Conservation (phyloP, 2,888 invertebrate genomes). For the Glaucopsyche alexis region DNA sequence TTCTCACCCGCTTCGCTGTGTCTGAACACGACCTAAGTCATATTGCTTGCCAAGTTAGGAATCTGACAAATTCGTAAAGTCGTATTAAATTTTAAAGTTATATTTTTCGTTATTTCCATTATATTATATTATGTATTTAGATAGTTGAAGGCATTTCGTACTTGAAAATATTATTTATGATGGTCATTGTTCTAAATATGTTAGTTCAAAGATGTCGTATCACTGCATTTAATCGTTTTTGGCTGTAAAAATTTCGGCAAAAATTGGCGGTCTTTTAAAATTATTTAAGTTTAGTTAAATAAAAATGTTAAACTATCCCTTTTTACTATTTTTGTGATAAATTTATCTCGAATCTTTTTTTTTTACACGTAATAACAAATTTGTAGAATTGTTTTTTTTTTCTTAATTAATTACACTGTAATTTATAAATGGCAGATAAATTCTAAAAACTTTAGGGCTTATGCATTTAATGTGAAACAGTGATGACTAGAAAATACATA, state of each 20-base stretch:
- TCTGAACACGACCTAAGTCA: not conserved
- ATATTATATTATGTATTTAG: not conserved
- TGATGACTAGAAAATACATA: constrained; percentile 77
- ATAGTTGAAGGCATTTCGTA: constrained; percentile 11
- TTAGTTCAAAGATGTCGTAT: constrained; percentile 22
- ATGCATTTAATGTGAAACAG: constrained; percentile 42
- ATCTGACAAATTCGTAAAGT: not conserved
- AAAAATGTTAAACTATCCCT: not conserved
- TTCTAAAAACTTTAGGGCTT: not conserved
- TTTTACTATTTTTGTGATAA: not conserved
- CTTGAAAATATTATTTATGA: not conserved
- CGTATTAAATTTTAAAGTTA: not conserved
- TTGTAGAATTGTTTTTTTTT: not conserved
- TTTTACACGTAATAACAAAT: not conserved
- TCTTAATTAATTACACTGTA: not conserved
- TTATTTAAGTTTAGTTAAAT: not conserved
- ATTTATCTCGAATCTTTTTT: not conserved
- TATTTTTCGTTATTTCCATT: constrained; percentile 9
- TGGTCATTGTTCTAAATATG: not conserved
- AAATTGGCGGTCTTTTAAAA: not conserved
- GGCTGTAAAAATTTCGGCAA: not conserved
- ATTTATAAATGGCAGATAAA: not conserved
- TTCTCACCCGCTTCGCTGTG: no score
- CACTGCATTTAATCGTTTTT: constrained; percentile 19
- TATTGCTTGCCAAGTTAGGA: constrained; percentile 10